Base-by-base conservation (phyloP, 2,797 vertebrate species). In the Sebastes vulpes region DNA sequence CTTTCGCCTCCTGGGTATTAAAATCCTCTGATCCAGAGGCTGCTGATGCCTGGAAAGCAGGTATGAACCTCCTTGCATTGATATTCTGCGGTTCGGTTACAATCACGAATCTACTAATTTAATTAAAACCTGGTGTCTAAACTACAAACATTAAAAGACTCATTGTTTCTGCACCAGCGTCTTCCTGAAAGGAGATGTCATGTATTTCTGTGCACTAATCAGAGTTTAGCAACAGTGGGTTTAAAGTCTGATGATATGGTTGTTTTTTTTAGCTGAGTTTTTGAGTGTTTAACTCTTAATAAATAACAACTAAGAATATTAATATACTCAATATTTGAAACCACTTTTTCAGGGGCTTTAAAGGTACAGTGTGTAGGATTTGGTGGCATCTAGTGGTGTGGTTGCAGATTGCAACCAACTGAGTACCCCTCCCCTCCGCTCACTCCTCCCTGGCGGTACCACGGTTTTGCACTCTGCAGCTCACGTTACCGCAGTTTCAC, bases 1-100 rank as follows among this genome's bases (percentile, higher is more conserved):
- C 98, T 35, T 97, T 99, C 71, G 97, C 98, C 0, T 98, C 98
- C 28, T 99, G 98, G 99, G 98, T 98, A 0, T 94, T 99, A 83
- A 97, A 91, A 88, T 98, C 98, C 2, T 97, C 96, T 0, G 96
- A 98, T 79, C 94, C 97, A 72, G 96, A 97, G 2, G 94, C 96
- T 76, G 95, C 97, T 7, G 98, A 99, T 14, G 94, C 97, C 82
- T 99, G 99, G 98, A 99, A 99, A 92, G 96, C 98, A 94, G 97
- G 98, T 99, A 95, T 35, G 86, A 64, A 79, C 83, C 59, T 68
- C 65, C 38, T 71, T 72, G 57, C 23, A 60, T 50, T 56, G 53
- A 76, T 76, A 79, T 83, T 70, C 31, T 68, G 63, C 65, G 74
- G 12, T 46, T 26, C 61, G 72, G 35, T 46, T 23, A 56, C 12